These are phyloP conservation scores for Drosophila meridiana DNA, from an alignment of 2,888 invertebrate species.

Conservation along the genomic window DNA sequence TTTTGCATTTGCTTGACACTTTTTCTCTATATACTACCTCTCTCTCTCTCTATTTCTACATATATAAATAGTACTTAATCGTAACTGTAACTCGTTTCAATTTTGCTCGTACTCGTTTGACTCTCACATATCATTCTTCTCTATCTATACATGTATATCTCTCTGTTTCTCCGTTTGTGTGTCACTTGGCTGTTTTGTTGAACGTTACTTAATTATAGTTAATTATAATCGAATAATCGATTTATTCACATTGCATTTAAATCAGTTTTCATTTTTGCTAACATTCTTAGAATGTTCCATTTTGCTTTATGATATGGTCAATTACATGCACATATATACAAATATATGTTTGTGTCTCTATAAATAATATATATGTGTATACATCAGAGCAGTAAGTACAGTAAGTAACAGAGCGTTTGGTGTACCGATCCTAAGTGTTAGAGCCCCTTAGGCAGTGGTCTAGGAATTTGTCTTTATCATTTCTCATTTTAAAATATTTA, in stretches of 20 bases:
- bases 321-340: constrained; percentile 16
- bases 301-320: constrained; percentile 55
- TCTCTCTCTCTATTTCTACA: constrained; percentile 26
- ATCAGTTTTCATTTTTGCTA: constrained; percentile 32
- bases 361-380: constrained; percentile 10
- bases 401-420: constrained; percentile 46
- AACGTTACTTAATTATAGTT: constrained; percentile 58
- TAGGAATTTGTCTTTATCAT: constrained; percentile 11
- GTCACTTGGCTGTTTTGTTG: constrained; percentile 51
- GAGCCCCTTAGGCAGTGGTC: constrained; percentile 31
- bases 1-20: constrained; percentile 74
- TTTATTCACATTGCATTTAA: constrained; percentile 37
- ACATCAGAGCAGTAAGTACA: constrained; percentile 52
- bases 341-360: background rate
- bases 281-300: constrained; percentile 64
- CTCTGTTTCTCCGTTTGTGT: constrained; percentile 32
- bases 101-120: constrained; percentile 51
- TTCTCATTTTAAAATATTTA: background rate
- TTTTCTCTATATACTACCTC: constrained; percentile 28
- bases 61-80: constrained; percentile 37
- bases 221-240: constrained; percentile 21
- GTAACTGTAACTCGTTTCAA: constrained; percentile 53
- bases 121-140: constrained; percentile 22
- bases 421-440: constrained; percentile 28
- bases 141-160: constrained; percentile 11